Evolutionary conservation across 2,797 vertebrate species (phyloP), one percentile per base, ranked within the genome.

Genomic region (Jordanella pulchra): DNA sequence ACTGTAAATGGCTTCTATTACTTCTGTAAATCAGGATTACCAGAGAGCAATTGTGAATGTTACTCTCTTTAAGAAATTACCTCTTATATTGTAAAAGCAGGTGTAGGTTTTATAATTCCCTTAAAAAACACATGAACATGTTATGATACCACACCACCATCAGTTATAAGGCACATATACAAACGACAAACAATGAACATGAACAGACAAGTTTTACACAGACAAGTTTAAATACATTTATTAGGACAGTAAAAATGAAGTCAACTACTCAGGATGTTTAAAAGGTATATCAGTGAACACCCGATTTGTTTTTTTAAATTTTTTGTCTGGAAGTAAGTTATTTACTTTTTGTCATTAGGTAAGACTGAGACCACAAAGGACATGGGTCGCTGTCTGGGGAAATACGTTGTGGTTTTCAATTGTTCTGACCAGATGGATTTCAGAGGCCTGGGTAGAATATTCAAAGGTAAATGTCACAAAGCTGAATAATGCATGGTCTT

Each of bases 341-440:
- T 65, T 4, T 65, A 0, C 15, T 0, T 48, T 77, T 60, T 60
- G 1, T 70, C 70, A 32, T 67, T 93, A 69, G 98, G 98, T 35
- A 99, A 99, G 90, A 99, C 98, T 0, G 98, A 99, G 90, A 99
- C 97, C 0, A 95, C 93, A n/a, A 99, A 99, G 79, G 97, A 99
- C 68, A 99, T 99, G 98, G 98, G 97, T 10, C 95, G 97, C 6
- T 98, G 97, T 84, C 94, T 99, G 32, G 97, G 97, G 54, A 99
- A 99, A 82, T 99, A 99, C 0, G 97, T 99, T 7, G 97, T 99
- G 65, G 97, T 99, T 76, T 99, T 99, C 91, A 99, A 99, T 81
- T 99, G 97, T 67, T 99, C 98, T 7, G 97, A 99, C 76, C 98
- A 99, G 89, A 99, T 99, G 98, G 97, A 99, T 91, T 99, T 99